Evolutionary conservation across 2,888 invertebrate genomes (phyloP).

Genomic region (Trichogramma dendrolimi): DNA sequence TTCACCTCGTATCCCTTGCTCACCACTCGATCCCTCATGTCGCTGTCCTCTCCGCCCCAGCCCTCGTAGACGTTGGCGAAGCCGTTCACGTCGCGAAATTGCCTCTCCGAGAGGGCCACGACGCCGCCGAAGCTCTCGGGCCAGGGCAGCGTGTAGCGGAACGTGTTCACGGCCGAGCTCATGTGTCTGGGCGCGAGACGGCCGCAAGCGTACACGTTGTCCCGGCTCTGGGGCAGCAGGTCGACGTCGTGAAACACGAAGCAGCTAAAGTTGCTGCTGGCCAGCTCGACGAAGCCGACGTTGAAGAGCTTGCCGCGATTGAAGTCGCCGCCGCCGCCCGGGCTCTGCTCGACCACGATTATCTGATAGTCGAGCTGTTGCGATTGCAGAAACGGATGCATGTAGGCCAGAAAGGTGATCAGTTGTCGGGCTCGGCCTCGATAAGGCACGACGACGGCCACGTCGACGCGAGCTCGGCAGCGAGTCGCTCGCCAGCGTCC

Average conservation of each 20-base stretch:
- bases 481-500: conserved; percentile 78
- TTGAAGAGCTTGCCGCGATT: conserved; percentile 96
- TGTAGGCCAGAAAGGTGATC: conserved; percentile 80
- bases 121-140: conserved; percentile 90
- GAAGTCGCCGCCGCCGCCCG: conserved; percentile 64
- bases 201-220: conserved; percentile 88
- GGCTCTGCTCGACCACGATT: conserved; percentile 82
- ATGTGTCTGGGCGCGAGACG: conserved; percentile 80
- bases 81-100: conserved; percentile 84
- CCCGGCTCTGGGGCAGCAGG: conserved; percentile 84
- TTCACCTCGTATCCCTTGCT: conserved; percentile 57
- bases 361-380: conserved; percentile 93
- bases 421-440: conserved; percentile 80
- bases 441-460: conserved; percentile 92
- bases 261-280: conserved; percentile 71
- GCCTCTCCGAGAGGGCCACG: conserved; percentile 80
- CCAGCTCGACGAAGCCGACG: conserved; percentile 85
- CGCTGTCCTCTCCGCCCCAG: conserved; percentile 98
- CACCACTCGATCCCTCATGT: conserved; percentile 75
- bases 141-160: conserved; percentile 86
- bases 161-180: conserved; percentile 85
- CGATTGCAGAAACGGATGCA: conserved; percentile 86
- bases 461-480: conserved; percentile 70
- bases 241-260: conserved; percentile 96
- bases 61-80: conserved; percentile 95